phyloP scores from a whole-genome alignment of 1,140 invertebrate genomes.

The Mizuhopecten yessoensis region DNA sequence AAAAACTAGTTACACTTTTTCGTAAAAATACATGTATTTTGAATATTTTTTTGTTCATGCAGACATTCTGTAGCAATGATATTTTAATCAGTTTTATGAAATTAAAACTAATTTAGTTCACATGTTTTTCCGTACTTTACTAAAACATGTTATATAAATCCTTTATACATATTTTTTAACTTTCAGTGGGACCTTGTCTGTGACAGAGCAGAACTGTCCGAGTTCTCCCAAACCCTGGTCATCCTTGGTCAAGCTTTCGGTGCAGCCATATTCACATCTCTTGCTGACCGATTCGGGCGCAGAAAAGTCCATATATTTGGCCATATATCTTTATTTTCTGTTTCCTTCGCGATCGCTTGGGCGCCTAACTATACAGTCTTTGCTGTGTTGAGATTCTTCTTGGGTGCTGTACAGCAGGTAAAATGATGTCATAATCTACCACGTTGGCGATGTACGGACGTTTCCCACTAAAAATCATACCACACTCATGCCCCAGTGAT shows the following conservation, averaged over 20 bases:
- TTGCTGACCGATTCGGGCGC: constrained; percentile 70
- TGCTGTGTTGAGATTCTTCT: constrained; percentile 55
- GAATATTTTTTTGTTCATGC: no score
- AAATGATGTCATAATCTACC: no score
- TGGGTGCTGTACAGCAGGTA: constrained; percentile 68
- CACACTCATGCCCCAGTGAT: no score
- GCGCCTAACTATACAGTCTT: constrained; percentile 56
- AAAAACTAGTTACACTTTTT: no score
- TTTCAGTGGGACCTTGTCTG: constrained; percentile 78
- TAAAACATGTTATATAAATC: no score
- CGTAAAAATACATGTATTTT: no score
- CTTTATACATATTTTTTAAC: not conserved
- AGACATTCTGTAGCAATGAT: no score
- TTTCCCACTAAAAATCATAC: no score
- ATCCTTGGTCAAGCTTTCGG: constrained; percentile 71
- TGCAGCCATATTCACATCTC: constrained; percentile 58
- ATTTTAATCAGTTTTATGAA: no score
- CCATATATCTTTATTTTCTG: constrained; percentile 45
- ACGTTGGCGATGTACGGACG: no score
- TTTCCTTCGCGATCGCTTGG: constrained; percentile 53
- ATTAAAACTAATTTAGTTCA: no score
- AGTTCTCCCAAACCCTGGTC: constrained; percentile 70
- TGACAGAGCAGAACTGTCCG: constrained; percentile 62
- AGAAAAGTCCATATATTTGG: constrained; percentile 64
- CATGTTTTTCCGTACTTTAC: no score